Percentiles rank a stretch among this genome's conserved stretches.
Conservation (phyloP, 2,113 vertebrate genomes). For the Triplophysa siluroides region DNA sequence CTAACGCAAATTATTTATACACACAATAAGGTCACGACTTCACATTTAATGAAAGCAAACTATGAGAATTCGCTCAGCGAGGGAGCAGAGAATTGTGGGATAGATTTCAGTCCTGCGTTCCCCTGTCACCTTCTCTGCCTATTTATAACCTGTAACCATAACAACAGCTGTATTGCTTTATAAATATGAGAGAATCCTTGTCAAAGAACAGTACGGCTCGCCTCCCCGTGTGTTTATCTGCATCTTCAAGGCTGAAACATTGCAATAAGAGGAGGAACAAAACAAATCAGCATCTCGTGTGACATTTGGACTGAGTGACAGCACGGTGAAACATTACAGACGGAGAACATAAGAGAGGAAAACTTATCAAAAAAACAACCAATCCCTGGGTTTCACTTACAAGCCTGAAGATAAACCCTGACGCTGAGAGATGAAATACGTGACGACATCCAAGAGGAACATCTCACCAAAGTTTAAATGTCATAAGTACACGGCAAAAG, state of each 20-base stretch:
- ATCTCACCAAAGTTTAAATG: neutral
- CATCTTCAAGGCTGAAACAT: neutral
- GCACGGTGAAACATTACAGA: neutral
- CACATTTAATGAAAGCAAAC: slow-evolving; percentile 1
- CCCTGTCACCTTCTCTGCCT: slow-evolving; percentile 74
- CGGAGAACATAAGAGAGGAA: neutral
- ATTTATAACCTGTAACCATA: slow-evolving; percentile 81
- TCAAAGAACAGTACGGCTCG: slow-evolving; percentile 51
- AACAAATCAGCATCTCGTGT: neutral
- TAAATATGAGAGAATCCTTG: slow-evolving; percentile 60
- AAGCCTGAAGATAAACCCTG: neutral
- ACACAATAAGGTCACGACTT: slow-evolving; percentile 2
- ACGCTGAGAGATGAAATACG: neutral
- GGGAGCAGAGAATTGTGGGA: slow-evolving; percentile 65
- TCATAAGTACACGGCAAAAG: too few species aligned
- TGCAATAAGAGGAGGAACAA: neutral
- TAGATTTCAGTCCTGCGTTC: slow-evolving; percentile 71
- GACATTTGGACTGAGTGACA: neutral
- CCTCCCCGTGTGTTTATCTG: neutral
- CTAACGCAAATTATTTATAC: slow-evolving; percentile 21
- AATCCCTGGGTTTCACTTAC: neutral
- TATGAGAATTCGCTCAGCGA: neutral
- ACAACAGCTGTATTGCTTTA: slow-evolving; percentile 71
- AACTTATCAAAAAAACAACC: neutral
- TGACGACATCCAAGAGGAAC: neutral